Conservation (phyloP, 2,797 vertebrate genomes). For the Holocentrus rufus region DNA sequence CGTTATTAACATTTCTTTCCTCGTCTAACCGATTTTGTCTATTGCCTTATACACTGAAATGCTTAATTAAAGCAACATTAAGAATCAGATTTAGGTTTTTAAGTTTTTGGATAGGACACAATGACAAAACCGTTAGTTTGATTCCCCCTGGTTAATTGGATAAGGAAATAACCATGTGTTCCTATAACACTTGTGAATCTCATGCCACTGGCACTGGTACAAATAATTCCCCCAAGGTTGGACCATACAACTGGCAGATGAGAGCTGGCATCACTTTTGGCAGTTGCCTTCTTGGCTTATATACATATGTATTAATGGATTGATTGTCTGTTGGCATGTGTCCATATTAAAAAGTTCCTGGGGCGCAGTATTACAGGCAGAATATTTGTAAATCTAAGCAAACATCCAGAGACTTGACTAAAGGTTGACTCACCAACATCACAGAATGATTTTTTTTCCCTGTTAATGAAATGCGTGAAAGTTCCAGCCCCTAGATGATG, state of each 20-base stretch:
- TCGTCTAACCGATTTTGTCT: too few species aligned
- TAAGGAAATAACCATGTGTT: too few species aligned
- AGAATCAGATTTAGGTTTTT: too few species aligned
- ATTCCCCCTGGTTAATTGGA: too few species aligned
- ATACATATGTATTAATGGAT: neutral
- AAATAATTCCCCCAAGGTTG: too few species aligned
- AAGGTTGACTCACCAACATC: neutral
- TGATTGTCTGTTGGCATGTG: neutral
- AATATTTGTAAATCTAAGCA: neutral
- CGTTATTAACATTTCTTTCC: too few species aligned
- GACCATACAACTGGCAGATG: too few species aligned
- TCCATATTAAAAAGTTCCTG: neutral
- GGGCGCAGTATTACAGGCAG: neutral
- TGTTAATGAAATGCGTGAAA: neutral
- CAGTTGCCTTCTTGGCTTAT: neutral
- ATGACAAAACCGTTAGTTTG: too few species aligned
- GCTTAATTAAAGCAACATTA: neutral
- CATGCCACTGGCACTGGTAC: too few species aligned
- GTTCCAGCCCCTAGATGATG: neutral
- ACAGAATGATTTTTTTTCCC: neutral
- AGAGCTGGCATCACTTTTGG: neutral
- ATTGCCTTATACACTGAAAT: too few species aligned
- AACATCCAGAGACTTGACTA: neutral
- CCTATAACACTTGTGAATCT: too few species aligned
- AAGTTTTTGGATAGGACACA: too few species aligned